Evolutionary conservation across 2,888 invertebrate genomes (phyloP).

Genomic region (Cryptocheilus praepositus): DNA sequence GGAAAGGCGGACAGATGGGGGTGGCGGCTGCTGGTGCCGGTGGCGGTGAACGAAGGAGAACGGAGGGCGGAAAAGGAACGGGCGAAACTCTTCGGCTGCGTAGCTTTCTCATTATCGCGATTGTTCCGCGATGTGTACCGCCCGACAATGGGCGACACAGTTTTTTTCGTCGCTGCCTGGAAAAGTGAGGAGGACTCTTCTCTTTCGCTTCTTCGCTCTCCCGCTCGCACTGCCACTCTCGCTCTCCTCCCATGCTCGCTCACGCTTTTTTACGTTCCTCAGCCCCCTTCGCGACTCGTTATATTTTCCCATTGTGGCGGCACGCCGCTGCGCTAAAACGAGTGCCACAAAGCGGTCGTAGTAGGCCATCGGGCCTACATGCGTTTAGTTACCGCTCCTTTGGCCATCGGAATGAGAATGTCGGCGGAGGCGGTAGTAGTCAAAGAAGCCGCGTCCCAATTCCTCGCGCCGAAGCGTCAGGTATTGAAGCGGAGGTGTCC

Average conservation of each 20-base stretch:
- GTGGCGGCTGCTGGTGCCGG: background rate
- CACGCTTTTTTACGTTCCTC: slow-evolving; percentile 15
- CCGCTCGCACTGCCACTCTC: slow-evolving; percentile 6
- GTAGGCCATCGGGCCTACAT: slow-evolving; percentile 46
- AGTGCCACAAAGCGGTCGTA: slow-evolving; percentile 47
- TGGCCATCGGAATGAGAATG: slow-evolving; percentile 20
- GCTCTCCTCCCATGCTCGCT: background rate
- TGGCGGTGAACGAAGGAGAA: slow-evolving; percentile 7
- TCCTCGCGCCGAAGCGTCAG: no score
- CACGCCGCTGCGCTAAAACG: slow-evolving; percentile 42
- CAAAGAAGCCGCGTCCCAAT: no score
- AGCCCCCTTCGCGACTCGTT: slow-evolving; percentile 32
- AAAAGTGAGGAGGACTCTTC: slow-evolving; percentile 31
- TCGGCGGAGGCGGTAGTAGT: background rate
- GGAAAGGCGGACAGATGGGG: slow-evolving; percentile 1
- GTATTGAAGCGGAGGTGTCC: no score
- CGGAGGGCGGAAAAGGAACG: slow-evolving; percentile 25
- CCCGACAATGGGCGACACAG: slow-evolving; percentile 68
- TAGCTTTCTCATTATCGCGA: slow-evolving; percentile 72
- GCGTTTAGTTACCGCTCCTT: slow-evolving; percentile 40
- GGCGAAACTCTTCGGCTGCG: slow-evolving; percentile 61
- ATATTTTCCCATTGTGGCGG: slow-evolving; percentile 41
- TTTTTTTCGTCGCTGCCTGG: slow-evolving; percentile 58
- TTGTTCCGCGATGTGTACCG: slow-evolving; percentile 66
- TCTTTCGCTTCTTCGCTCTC: slow-evolving; percentile 1